phyloP scores from a whole-genome alignment of 2,797 vertebrate species.

The Glossophaga mutica region DNA sequence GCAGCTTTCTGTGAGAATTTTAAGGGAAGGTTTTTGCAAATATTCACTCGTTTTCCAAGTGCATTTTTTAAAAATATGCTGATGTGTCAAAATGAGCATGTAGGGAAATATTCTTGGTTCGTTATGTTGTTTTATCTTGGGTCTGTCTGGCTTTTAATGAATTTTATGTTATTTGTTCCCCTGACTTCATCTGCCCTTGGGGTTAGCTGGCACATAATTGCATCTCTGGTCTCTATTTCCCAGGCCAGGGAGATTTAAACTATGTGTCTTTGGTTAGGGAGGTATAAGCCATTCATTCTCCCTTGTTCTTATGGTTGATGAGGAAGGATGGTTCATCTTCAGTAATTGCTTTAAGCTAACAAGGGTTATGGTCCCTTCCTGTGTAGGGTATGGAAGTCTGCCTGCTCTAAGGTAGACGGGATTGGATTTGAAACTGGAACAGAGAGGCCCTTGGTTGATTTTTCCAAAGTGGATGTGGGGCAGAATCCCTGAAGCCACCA shows the following conservation, averaged over 20 bases:
- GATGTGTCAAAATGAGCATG: background rate
- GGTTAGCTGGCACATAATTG: background rate
- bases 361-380: too few species aligned
- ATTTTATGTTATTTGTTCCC: background rate
- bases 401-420: too few species aligned
- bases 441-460: too few species aligned
- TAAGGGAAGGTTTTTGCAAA: background rate
- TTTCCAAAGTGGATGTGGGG: too few species aligned
- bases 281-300: background rate
- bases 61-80: background rate
- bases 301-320: too few species aligned
- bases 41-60: background rate
- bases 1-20: background rate
- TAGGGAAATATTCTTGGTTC: background rate
- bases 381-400: too few species aligned
- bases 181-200: background rate
- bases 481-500: too few species aligned
- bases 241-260: background rate
- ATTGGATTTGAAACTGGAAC: too few species aligned
- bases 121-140: background rate
- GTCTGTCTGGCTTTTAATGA: background rate
- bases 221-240: background rate
- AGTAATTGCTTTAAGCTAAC: too few species aligned
- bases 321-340: too few species aligned
- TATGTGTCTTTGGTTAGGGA: background rate